These are phyloP conservation scores for Crax fasciolata DNA, from an alignment of 2,797 vertebrate species.

Conservation along the genomic window DNA sequence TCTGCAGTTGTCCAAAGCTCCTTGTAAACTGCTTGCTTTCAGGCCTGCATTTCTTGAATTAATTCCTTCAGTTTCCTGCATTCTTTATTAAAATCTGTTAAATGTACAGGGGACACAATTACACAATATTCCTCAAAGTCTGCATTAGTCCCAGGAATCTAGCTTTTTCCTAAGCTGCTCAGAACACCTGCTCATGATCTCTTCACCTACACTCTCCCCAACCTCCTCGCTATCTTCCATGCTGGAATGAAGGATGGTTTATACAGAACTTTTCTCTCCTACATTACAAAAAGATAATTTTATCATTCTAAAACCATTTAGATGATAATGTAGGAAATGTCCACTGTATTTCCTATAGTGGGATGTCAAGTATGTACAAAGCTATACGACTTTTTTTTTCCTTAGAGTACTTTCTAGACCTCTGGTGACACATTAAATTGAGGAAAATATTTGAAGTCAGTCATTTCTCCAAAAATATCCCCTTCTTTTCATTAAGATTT, in stretches of 20 bases:
- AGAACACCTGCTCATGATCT: not conserved
- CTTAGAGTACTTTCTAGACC: not conserved
- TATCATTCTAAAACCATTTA: not conserved
- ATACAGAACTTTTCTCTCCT: not conserved
- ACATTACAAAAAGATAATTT: not conserved
- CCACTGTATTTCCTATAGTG: not conserved
- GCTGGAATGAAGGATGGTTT: not conserved
- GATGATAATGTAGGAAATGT: not conserved
- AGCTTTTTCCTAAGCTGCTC: not conserved
- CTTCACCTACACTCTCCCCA: not conserved
- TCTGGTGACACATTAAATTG: not conserved
- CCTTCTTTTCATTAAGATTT: not conserved
- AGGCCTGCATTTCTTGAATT: not conserved
- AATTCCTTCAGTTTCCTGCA: not conserved
- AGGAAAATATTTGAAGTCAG: not conserved
- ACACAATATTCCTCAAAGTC: not conserved
- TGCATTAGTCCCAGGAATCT: not conserved
- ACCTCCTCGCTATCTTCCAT: not conserved
- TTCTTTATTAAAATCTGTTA: not conserved
- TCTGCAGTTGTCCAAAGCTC: not conserved
- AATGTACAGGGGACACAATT: not conserved
- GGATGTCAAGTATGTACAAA: not conserved
- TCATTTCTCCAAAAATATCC: not conserved
- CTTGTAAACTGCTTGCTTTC: not conserved
- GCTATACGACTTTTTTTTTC: fast-evolving